Evolutionary conservation across 2,797 vertebrate genomes (phyloP).

Genomic region (Gobionotothen gibberifrons): DNA sequence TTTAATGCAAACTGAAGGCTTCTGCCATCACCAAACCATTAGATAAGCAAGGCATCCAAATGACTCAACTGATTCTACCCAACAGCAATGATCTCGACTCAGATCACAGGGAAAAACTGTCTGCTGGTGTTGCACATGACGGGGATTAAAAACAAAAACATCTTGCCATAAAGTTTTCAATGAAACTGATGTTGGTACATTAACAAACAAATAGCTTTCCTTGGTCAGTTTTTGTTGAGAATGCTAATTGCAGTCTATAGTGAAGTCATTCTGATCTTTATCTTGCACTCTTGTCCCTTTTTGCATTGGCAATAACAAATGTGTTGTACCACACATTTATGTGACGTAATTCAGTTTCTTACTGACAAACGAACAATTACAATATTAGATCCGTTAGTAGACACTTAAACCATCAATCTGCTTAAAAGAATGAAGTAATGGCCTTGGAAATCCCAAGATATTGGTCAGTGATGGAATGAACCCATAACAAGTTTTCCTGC

Average conservation of each 20-base stretch:
- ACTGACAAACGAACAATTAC: constrained; percentile 12
- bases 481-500: constrained; percentile 60
- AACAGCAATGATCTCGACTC: constrained; percentile 55
- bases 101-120: constrained; percentile 48
- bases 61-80: constrained; percentile 70
- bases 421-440: constrained; percentile 24
- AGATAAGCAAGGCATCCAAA: constrained; percentile 77
- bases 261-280: neutral
- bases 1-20: constrained; percentile 79
- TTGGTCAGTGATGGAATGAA: constrained; percentile 60
- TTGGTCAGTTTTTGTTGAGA: neutral
- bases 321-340: neutral
- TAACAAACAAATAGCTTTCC: neutral
- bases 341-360: constrained; percentile 24
- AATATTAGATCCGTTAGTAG: constrained; percentile 38
- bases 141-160: constrained; percentile 6
- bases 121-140: constrained; percentile 35
- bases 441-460: constrained; percentile 53
- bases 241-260: neutral
- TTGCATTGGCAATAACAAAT: constrained; percentile 6
- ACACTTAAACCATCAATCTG: constrained; percentile 26
- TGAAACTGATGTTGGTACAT: neutral
- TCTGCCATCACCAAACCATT: constrained; percentile 72
- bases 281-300: neutral
- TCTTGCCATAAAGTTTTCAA: constrained; percentile 3